These are phyloP conservation scores for Tinea semifulvella DNA, from an alignment of 2,888 invertebrate species.

Conservation along the genomic window DNA sequence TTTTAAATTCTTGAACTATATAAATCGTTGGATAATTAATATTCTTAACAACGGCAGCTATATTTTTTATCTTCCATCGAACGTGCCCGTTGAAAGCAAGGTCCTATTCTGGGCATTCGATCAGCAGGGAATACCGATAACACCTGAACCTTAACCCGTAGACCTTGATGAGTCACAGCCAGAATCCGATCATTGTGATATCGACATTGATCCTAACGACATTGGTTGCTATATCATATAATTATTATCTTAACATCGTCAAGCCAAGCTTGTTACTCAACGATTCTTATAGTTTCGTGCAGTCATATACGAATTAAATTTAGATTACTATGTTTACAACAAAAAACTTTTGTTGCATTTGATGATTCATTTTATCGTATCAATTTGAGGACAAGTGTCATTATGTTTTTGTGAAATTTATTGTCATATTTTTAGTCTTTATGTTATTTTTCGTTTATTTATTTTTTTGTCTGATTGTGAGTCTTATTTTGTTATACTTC, in stretches of 20 bases:
- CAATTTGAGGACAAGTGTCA: too few relatives aligned
- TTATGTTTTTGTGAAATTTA: too few relatives aligned
- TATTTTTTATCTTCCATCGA: not conserved
- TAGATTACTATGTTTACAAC: not conserved
- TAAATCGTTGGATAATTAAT: not conserved
- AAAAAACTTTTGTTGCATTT: not conserved
- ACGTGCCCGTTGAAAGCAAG: slow-evolving; percentile 4
- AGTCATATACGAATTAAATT: not conserved
- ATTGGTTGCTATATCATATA: slow-evolving; percentile 32
- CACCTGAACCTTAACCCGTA: slow-evolving; percentile 41
- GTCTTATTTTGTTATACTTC: too few relatives aligned
- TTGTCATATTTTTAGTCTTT: too few relatives aligned
- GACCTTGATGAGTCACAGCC: slow-evolving; percentile 43
- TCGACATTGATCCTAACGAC: slow-evolving; percentile 47
- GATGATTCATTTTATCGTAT: not conserved
- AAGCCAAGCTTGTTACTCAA: not conserved
- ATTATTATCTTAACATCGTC: slow-evolving; percentile 28
- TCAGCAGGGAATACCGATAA: slow-evolving; percentile 43
- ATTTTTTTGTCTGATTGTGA: too few relatives aligned
- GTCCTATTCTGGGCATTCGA: not conserved
- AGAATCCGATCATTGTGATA: slow-evolving; percentile 34
- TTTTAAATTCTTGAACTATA: too few relatives aligned
- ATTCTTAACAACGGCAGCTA: not conserved
- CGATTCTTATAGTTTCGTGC: slow-evolving; percentile 11
- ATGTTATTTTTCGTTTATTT: too few relatives aligned